phyloP scores from a whole-genome alignment of 2,888 invertebrate genomes.

The Parthenolecanium corni region DNA sequence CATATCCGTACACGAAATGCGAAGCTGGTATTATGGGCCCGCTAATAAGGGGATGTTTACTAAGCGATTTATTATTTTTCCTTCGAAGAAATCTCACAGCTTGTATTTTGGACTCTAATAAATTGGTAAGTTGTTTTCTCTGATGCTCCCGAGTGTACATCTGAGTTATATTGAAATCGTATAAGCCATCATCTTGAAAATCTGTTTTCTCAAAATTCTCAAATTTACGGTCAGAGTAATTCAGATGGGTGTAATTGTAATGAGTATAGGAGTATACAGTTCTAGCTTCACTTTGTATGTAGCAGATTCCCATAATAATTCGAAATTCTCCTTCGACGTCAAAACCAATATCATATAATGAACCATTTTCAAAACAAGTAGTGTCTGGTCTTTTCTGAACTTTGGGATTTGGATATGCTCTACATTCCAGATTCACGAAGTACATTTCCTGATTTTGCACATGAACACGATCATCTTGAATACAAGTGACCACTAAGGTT shows the following conservation, averaged over 20 bases:
- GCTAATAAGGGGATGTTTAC: slow-evolving; percentile 41
- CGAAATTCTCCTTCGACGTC: background rate
- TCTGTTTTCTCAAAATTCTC: no score
- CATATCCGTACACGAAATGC: slow-evolving; percentile 50
- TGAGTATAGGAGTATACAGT: background rate
- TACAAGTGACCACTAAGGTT: background rate
- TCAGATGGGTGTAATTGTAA: background rate
- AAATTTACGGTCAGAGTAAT: background rate
- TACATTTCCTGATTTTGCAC: background rate
- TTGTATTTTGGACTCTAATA: background rate
- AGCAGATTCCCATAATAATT: background rate
- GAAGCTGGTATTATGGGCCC: slow-evolving; percentile 52
- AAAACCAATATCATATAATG: background rate
- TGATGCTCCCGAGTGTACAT: background rate
- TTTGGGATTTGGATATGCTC: background rate
- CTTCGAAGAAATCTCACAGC: background rate
- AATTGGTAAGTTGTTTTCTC: background rate
- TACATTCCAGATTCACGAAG: background rate
- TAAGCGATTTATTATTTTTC: no score
- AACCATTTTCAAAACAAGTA: background rate
- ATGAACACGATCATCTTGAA: background rate
- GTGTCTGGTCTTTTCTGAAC: background rate
- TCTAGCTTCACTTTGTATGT: background rate
- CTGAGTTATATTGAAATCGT: background rate
- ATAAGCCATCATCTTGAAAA: background rate